phyloP scores from a whole-genome alignment of 2,888 invertebrate genomes.

The Criorhina ranunculi region DNA sequence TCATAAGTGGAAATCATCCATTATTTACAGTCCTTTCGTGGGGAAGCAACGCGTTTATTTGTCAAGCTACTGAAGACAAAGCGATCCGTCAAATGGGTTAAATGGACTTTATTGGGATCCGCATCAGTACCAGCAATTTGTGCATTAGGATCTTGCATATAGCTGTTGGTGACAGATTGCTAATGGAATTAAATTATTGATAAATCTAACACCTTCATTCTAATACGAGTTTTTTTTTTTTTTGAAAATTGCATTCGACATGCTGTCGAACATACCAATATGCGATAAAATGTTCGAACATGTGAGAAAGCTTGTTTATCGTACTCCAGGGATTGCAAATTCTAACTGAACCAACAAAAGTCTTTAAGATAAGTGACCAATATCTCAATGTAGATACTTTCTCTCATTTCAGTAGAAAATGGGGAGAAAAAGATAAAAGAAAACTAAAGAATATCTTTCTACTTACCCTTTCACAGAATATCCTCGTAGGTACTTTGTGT shows the following conservation, averaged over 20 bases:
- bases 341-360: neutral
- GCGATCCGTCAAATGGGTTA: slow-evolving; percentile 52
- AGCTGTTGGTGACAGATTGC: slow-evolving; percentile 19
- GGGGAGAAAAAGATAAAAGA: neutral
- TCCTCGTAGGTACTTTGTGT: too few relatives aligned
- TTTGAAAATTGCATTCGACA: neutral
- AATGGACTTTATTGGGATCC: slow-evolving; percentile 14
- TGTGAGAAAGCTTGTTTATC: slow-evolving; percentile 3
- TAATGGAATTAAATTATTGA: neutral
- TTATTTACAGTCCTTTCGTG: slow-evolving; percentile 44
- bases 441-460: neutral
- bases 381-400: slow-evolving; percentile 6
- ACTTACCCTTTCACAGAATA: neutral
- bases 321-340: slow-evolving; percentile 9
- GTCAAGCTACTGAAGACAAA: slow-evolving; percentile 44
- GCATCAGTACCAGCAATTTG: slow-evolving; percentile 12
- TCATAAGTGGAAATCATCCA: slow-evolving; percentile 63
- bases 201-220: neutral
- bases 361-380: slow-evolving; percentile 21
- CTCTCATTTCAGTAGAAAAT: neutral
- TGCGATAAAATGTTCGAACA: neutral
- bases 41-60: too few relatives aligned
- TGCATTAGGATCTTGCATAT: slow-evolving; percentile 2
- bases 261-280: neutral
- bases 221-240: neutral